Conservation (phyloP, 2,113 vertebrate species). For the Notechis scutatus region DNA sequence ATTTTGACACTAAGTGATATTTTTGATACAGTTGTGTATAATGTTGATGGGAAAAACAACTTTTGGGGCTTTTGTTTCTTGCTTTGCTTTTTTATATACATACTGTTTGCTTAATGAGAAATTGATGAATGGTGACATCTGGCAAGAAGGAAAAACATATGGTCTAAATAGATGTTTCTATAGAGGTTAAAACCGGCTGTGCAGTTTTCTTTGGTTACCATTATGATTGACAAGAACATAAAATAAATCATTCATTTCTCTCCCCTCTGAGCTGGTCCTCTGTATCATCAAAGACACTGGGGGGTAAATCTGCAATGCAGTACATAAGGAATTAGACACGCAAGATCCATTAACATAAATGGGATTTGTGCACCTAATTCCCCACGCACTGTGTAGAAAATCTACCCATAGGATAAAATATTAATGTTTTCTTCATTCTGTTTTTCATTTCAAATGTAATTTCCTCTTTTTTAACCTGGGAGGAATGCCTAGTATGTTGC, state of each 20-base stretch:
- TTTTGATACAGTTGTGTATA: constrained; percentile 35
- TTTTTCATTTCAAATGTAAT: constrained; percentile 76
- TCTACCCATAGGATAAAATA: constrained; percentile 69
- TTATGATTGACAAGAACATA: constrained; percentile 75
- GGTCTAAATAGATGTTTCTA: constrained; percentile 73
- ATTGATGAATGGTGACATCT: constrained; percentile 79
- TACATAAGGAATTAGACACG: constrained; percentile 70
- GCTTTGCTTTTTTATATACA: constrained; percentile 35
- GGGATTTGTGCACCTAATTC: constrained; percentile 77
- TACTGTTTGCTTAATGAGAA: constrained; percentile 75
- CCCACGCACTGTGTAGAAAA: constrained; percentile 64
- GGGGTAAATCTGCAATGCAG: constrained; percentile 61
- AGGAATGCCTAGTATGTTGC: constrained; percentile 59
- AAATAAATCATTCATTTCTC: constrained; percentile 70
- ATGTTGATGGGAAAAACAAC: constrained; percentile 31
- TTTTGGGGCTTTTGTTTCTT: background rate
- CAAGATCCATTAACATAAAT: constrained; percentile 76
- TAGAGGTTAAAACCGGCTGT: constrained; percentile 76
- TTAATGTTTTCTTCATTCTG: constrained; percentile 74
- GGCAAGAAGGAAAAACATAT: constrained; percentile 73
- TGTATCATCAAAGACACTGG: constrained; percentile 67
- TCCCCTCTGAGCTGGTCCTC: constrained; percentile 54
- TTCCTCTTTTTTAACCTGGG: constrained; percentile 61
- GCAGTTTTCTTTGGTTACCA: constrained; percentile 71
- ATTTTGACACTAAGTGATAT: background rate